Evolutionary conservation across 1,140 invertebrate species (phyloP), one percentile per base, ranked within the genome.

Genomic region (Marisa cornuarietis): DNA sequence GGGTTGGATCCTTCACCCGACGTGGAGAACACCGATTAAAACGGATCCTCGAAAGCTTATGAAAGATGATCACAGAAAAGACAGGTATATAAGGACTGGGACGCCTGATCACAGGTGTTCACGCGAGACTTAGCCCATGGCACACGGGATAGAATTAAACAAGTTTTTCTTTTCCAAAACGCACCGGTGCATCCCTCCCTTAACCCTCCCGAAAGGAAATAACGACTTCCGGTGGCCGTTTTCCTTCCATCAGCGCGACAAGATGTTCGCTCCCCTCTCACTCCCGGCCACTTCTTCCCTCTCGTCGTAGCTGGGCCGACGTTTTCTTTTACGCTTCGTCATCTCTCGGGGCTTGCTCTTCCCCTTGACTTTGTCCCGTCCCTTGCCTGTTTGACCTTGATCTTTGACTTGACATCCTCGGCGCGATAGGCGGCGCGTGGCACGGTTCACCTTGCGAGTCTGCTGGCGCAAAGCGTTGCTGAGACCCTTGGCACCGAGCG

Each of bases 391-490:
- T n/a, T 71, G 69, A 16, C 13, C 71, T n/a, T n/a, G 24, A 6
- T 24, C 69, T 61, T 65, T 22, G 49, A 14, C 61, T 0, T 51
- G 51, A 71, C 83, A 84, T 11, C 81, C 77, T 16, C 74, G 72
- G 22, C 81, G 63, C 22, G 65, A 7, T 13, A 84, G 71, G 22
- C 83, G 65, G 42, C 73, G 76, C 2, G 79, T 42, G 9, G 71
- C 76, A 13, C 81, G 58, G n/a, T 62, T 79, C 49, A 84, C n/a
- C 26, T 79, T 77, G 51, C 76, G 52, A 54, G 77, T 72, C 20
- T 79, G 79, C 14, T 79, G 76, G 14, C 78, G 71, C 69, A 69
- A 69, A 3, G 11, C n/a, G 10, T 14, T 65, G 18, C 22, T 73
- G 62, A 84, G 68, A 61, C 77, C 74, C 14, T 77, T 76, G 10